Percentiles rank a stretch among this genome's conserved stretches.
Conservation (phyloP, 2,113 vertebrate species). For the Alethe castanea region DNA sequence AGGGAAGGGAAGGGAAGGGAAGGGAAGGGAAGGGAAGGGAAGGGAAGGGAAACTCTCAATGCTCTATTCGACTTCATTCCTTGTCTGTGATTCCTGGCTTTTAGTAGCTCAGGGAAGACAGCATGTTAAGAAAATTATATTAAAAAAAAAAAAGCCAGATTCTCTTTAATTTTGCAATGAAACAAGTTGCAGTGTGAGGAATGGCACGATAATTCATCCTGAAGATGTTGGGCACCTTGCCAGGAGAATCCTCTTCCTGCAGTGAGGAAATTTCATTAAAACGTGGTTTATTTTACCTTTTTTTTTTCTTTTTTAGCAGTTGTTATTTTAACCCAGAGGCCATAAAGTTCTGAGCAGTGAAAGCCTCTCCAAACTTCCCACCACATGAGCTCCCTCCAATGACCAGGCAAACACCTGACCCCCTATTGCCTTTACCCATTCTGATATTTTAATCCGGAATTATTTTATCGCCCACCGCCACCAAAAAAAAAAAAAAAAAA, state of each 20-base stretch:
- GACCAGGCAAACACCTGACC: neutral
- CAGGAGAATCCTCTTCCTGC: slow-evolving; percentile 30
- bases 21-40: neutral
- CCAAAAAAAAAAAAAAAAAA: neutral
- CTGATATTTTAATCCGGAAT: neutral
- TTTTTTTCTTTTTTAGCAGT: neutral
- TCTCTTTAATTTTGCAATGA: slow-evolving; percentile 19
- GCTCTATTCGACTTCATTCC: neutral
- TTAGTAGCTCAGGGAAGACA: neutral
- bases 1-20: neutral
- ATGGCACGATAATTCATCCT: neutral
- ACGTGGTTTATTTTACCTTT: neutral
- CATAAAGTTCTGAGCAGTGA: neutral
- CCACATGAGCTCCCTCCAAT: accelerated
- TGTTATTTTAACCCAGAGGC: neutral
- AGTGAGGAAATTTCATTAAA: neutral
- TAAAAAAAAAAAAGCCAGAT: neutral
- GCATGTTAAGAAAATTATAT: neutral
- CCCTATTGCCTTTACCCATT: neutral
- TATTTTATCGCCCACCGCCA: neutral
- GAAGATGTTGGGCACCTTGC: neutral
- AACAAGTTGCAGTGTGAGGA: slow-evolving; percentile 24
- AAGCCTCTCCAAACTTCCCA: neutral
- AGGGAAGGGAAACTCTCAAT: accelerated
- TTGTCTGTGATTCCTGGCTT: neutral